phyloP scores from a whole-genome alignment of 2,888 invertebrate genomes.

The Abrostola tripartita region DNA sequence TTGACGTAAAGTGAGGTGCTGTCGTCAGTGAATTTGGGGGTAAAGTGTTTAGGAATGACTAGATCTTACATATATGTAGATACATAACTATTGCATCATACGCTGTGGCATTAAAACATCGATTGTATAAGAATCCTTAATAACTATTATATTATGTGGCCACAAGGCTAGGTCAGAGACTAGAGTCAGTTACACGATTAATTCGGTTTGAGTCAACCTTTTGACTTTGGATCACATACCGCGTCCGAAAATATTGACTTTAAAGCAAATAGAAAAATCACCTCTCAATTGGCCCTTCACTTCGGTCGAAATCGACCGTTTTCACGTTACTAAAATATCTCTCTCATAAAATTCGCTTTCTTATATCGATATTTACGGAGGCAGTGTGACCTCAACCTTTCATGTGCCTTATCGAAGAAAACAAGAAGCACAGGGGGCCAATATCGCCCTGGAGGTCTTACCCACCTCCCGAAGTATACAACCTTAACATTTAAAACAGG shows the following conservation, averaged over 20 bases:
- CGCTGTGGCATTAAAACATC: slow-evolving; percentile 69
- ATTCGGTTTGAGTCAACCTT: slow-evolving; percentile 75
- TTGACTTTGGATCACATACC: slow-evolving; percentile 62
- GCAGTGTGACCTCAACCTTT: slow-evolving; percentile 63
- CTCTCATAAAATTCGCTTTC: slow-evolving; percentile 66
- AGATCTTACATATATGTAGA: slow-evolving; percentile 43
- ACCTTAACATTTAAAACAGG: slow-evolving; percentile 87
- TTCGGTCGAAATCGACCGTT: slow-evolving; percentile 56
- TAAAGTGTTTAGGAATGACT: slow-evolving; percentile 49
- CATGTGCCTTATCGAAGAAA: slow-evolving; percentile 79
- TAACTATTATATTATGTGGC: slow-evolving; percentile 65
- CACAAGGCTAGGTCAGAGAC: slow-evolving; percentile 65
- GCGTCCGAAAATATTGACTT: slow-evolving; percentile 69
- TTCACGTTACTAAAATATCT: slow-evolving; percentile 68
- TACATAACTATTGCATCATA: slow-evolving; percentile 61
- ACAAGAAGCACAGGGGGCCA: slow-evolving; percentile 86
- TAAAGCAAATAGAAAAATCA: slow-evolving; percentile 59
- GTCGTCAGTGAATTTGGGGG: slow-evolving; percentile 52
- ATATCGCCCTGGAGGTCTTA: slow-evolving; percentile 74
- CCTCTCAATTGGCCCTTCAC: slow-evolving; percentile 62
- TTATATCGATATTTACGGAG: slow-evolving; percentile 67
- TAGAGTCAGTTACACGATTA: slow-evolving; percentile 67
- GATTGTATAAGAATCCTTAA: slow-evolving; percentile 64
- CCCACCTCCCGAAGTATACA: slow-evolving; percentile 78
- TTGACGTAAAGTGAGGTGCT: slow-evolving; percentile 36